phyloP scores from a whole-genome alignment of 2,797 vertebrate species.

The Scolopax rusticola region DNA sequence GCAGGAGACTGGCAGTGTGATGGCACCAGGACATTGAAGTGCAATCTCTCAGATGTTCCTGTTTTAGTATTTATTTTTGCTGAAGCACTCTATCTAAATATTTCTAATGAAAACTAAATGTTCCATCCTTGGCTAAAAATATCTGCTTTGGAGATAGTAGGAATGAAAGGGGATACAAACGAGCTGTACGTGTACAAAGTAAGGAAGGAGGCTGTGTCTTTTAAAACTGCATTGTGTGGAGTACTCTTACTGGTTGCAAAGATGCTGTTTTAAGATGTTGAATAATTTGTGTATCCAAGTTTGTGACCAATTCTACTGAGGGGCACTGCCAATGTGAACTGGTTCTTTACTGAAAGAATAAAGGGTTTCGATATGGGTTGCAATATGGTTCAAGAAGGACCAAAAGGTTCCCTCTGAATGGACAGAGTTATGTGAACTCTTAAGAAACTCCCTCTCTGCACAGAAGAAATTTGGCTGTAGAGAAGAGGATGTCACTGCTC shows the following conservation, averaged over 20 bases:
- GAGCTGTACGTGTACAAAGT: background rate
- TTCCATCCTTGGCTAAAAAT: background rate
- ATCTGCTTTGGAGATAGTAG: background rate
- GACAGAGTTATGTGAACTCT: background rate
- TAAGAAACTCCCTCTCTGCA: background rate
- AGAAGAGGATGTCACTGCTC: background rate
- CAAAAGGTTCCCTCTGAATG: background rate
- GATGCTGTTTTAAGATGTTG: background rate
- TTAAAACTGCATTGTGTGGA: background rate
- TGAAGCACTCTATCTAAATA: background rate
- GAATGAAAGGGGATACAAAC: background rate
- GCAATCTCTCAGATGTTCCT: background rate
- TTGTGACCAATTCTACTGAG: background rate
- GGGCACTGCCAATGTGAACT: too few species aligned
- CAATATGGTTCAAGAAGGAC: background rate
- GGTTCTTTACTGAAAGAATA: background rate
- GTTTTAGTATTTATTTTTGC: background rate
- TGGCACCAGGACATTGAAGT: background rate
- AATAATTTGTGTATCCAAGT: background rate
- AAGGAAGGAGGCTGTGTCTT: background rate
- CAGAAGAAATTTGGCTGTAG: background rate
- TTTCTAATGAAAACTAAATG: background rate
- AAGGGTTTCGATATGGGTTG: background rate
- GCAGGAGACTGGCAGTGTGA: background rate
- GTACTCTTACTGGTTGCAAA: background rate